phyloP scores from a whole-genome alignment of 2,888 invertebrate species.

The Zhuqinia jingwanae region DNA sequence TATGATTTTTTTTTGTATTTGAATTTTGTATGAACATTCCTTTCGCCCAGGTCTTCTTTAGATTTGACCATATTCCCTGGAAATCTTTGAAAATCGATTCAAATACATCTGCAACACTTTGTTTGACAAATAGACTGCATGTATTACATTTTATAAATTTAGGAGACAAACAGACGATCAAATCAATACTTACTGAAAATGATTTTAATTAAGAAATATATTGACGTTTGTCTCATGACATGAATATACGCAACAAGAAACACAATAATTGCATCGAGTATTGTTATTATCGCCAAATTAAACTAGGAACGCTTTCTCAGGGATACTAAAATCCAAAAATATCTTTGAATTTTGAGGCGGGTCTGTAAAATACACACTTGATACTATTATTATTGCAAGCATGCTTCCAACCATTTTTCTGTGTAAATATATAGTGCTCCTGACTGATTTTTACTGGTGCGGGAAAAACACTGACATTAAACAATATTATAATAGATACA shows the following conservation, averaged over 20 bases:
- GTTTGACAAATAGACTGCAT: no score
- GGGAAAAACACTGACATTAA: slow-evolving; percentile 13
- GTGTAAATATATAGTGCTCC: neutral
- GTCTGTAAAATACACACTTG: slow-evolving; percentile 67
- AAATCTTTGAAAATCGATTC: no score
- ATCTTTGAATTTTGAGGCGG: slow-evolving; percentile 74
- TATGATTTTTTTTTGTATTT: no score
- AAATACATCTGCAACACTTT: no score
- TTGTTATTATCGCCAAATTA: neutral
- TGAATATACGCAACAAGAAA: neutral
- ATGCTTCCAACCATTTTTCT: neutral
- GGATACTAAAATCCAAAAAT: slow-evolving; percentile 74
- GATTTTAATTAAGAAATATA: no score
- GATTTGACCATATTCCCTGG: no score
- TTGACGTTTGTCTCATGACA: no score
- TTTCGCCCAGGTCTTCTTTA: no score
- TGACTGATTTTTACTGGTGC: slow-evolving; percentile 34
- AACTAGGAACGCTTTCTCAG: slow-evolving; percentile 47
- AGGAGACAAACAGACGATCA: no score
- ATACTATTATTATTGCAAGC: slow-evolving; percentile 23
- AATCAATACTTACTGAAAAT: no score
- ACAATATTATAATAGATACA: slow-evolving; percentile 1
- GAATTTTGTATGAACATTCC: no score
- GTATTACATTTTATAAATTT: no score
- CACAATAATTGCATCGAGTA: neutral